Conservation (phyloP, 2,113 vertebrate genomes). For the Corythaeola cristata region DNA sequence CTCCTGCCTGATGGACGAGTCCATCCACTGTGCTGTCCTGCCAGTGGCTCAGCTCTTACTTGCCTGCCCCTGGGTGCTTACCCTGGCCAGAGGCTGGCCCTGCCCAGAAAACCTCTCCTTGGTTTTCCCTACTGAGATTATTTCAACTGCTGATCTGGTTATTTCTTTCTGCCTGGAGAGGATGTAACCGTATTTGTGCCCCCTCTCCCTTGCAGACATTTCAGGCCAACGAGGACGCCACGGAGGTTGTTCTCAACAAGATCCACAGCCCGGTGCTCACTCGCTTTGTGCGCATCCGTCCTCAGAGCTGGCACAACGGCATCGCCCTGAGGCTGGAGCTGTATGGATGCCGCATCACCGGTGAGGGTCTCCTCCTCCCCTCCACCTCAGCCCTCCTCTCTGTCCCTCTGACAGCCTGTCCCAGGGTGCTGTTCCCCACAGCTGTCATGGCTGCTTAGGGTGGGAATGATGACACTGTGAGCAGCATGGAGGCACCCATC, state of each 20-base stretch:
- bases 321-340: conserved; percentile 93
- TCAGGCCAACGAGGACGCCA: conserved; percentile 88
- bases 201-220: conserved; percentile 80
- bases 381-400: background rate
- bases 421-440: background rate
- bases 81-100: background rate
- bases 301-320: conserved; percentile 92
- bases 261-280: conserved; percentile 90
- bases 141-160: background rate
- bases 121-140: background rate
- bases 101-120: background rate
- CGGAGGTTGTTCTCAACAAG: conserved; percentile 92
- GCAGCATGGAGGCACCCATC: background rate
- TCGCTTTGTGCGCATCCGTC: conserved; percentile 90
- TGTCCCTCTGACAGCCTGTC: background rate
- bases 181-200: background rate
- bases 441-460: background rate
- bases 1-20: background rate
- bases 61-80: background rate
- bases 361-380: conserved; percentile 64
- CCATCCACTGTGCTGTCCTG: background rate
- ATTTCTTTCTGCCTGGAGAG: background rate
- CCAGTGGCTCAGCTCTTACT: background rate
- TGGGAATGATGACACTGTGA: background rate
- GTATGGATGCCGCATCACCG: conserved; percentile 95